Evolutionary conservation across 2,888 invertebrate species (phyloP), one percentile per base, ranked within the genome.

Genomic region (Imbricaverruca yamaguchii): DNA sequence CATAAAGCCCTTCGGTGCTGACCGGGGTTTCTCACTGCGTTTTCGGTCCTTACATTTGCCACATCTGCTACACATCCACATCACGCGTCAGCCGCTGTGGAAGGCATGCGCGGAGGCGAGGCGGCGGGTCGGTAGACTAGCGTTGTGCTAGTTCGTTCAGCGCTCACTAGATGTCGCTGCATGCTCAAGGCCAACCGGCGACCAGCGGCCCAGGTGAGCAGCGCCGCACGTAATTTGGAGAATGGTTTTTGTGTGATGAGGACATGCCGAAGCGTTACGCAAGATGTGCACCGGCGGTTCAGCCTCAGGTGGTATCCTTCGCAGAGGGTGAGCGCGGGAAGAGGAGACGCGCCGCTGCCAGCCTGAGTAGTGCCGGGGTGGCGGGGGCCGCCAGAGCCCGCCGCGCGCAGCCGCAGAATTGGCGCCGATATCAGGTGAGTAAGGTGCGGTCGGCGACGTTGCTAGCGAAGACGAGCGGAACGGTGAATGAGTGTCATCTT

Each of bases 241-340:
- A 74, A 53, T 74, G 74, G 53, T 74, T 74, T 74, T 74, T 74
- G 74, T 74, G 53, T 55, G 74, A 74, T 74, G 74, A 53, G 74
- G 74, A 74, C 74, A 74, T 74, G 74, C 74, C 55, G 74, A 74
- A 55, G 21, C 21, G 55, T 74, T 74, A 74, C 74, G 55, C 74
- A 74, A 74, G 74, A 9, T 53, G 74, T 74, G 74, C 74, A 74
- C 59, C 12, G 15, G 74, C 74, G 74, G 74, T 12, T 55, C 53
- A 23, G 69, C 39, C 69, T 13, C 39, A 1, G 39, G 69, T 10
- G 67, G 65, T 65, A 23, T n/a, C 23, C 65, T 65, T 23, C 59
- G 59, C 59, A 59, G 59, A 11, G 59, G 59, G 39, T 15, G 55
- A 53, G 74, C 74, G 74, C 74, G 74, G 74, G 53, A 9, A 74